Evolutionary conservation across 1,140 invertebrate genomes (phyloP).

Genomic region (Agraylea sexmaculata): DNA sequence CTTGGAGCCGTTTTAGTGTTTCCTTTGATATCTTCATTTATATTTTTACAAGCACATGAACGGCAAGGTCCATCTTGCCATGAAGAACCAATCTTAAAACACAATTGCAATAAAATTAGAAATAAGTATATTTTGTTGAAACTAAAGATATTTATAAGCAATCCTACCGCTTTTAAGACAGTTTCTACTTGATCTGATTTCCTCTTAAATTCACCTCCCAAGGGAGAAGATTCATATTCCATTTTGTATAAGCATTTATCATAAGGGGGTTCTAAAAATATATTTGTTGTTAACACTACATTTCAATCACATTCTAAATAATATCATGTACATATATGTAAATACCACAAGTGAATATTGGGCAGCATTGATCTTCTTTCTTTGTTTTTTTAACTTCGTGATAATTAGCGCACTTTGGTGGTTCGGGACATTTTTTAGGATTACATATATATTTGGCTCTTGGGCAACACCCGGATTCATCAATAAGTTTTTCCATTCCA

Average conservation of each 20-base stretch:
- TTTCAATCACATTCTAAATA: not conserved
- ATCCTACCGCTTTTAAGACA: slow-evolving; percentile 29
- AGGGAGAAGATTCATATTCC: slow-evolving; percentile 39
- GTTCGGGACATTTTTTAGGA: slow-evolving; percentile 44
- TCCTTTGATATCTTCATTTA: slow-evolving; percentile 20
- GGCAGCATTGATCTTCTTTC: slow-evolving; percentile 49
- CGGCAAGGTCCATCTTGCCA: slow-evolving; percentile 61
- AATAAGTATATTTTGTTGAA: not conserved
- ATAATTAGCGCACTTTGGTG: slow-evolving; percentile 45
- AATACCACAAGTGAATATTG: slow-evolving; percentile 50
- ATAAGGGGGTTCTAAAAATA: slow-evolving; percentile 48
- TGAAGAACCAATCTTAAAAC: slow-evolving; percentile 36
- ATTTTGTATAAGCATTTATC: slow-evolving; percentile 55
- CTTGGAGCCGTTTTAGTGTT: slow-evolving; percentile 15
- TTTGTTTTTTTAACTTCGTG: slow-evolving; percentile 37
- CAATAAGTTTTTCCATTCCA: slow-evolving; percentile 45
- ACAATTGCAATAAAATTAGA: not conserved
- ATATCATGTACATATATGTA: slow-evolving; percentile 10
- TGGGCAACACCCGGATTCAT: slow-evolving; percentile 58
- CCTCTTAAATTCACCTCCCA: slow-evolving; percentile 41
- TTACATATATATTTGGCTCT: slow-evolving; percentile 45
- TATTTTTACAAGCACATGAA: slow-evolving; percentile 43
- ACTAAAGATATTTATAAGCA: not conserved
- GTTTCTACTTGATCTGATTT: slow-evolving; percentile 28
- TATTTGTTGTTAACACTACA: slow-evolving; percentile 8